phyloP scores from a whole-genome alignment of 2,888 invertebrate genomes.

The Augiades crinisus region DNA sequence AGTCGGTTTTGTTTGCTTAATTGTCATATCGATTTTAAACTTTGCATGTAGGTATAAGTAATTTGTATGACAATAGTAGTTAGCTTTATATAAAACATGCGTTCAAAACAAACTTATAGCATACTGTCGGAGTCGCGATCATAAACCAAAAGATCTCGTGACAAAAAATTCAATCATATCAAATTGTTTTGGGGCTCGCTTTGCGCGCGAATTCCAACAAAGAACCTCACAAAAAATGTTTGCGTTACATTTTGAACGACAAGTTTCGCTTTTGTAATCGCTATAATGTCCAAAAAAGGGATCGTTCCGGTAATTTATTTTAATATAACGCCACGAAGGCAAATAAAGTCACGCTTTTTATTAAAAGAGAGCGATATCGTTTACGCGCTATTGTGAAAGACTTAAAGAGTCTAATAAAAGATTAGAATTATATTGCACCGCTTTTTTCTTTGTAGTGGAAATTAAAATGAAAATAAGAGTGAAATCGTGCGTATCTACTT shows the following conservation, averaged over 20 bases:
- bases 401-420: slow-evolving; percentile 28
- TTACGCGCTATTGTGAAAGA: slow-evolving; percentile 26
- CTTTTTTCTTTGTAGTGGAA: slow-evolving; percentile 17
- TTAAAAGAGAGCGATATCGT: slow-evolving; percentile 26
- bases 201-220: not conserved
- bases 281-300: slow-evolving; percentile 26
- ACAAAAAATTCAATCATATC: slow-evolving; percentile 13
- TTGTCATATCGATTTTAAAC: too few species aligned
- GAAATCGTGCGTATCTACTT: too few species aligned
- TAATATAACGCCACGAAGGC: slow-evolving; percentile 25
- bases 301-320: slow-evolving; percentile 26
- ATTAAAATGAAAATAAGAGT: slow-evolving; percentile 17
- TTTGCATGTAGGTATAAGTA: too few species aligned
- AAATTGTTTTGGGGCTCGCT: slow-evolving; percentile 3
- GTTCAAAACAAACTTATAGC: too few species aligned
- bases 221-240: slow-evolving; percentile 16
- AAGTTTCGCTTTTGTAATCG: slow-evolving; percentile 28
- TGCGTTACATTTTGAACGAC: slow-evolving; percentile 27
- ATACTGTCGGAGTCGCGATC: not conserved
- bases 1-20: too few species aligned
- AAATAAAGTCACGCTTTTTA: slow-evolving; percentile 26
- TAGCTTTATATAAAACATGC: too few species aligned
- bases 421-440: too few species aligned
- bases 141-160: slow-evolving; percentile 14
- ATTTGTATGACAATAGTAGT: too few species aligned